Evolutionary conservation across 1,140 invertebrate species (phyloP).

Genomic region (Drosophila truncata): DNA sequence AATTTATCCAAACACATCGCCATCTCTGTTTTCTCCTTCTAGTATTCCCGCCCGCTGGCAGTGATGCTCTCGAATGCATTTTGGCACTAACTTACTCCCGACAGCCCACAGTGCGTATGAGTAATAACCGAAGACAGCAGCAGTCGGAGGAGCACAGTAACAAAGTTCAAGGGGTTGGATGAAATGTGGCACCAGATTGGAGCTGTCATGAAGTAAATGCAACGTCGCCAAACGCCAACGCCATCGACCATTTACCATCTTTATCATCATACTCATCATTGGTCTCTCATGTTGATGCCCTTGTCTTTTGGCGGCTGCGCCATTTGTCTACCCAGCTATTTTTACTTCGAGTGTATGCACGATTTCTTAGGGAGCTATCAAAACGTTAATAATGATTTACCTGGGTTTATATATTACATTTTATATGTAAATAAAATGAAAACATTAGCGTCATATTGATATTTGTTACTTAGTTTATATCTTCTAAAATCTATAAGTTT

Average conservation of each 20-base stretch:
- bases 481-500: too few relatives aligned
- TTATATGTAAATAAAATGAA: not conserved
- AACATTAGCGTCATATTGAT: not conserved
- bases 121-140: slow-evolving; percentile 62
- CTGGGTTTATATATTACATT: not conserved
- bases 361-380: not conserved
- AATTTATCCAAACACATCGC: not conserved
- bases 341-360: not conserved
- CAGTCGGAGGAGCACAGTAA: slow-evolving; percentile 8
- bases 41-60: slow-evolving; percentile 11
- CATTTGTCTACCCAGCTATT: slow-evolving; percentile 29
- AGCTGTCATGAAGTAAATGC: slow-evolving; percentile 61
- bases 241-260: slow-evolving; percentile 52
- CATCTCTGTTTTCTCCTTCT: too few relatives aligned
- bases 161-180: slow-evolving; percentile 31
- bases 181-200: slow-evolving; percentile 29
- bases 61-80: slow-evolving; percentile 56
- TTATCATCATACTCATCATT: slow-evolving; percentile 32
- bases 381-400: too few relatives aligned
- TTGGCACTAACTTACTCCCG: slow-evolving; percentile 51
- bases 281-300: not conserved
- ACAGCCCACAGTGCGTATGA: slow-evolving; percentile 72
- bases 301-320: slow-evolving; percentile 7
- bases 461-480: too few relatives aligned
- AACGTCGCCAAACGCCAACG: slow-evolving; percentile 61